phyloP scores from a whole-genome alignment of 2,113 vertebrate species.

The Periophthalmodon schlosseri region DNA sequence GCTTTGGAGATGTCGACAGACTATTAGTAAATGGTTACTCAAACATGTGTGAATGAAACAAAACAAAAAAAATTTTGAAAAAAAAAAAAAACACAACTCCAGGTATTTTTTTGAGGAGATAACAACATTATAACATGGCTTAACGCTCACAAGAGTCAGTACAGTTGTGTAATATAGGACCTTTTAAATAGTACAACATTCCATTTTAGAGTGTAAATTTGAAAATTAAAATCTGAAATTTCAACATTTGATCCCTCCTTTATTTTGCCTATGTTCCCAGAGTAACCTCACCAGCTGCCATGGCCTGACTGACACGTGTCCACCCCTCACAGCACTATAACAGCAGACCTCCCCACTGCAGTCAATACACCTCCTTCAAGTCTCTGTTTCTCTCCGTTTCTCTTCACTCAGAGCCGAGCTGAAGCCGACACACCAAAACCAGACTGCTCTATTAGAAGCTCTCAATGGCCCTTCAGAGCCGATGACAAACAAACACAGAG shows the following conservation, averaged over 20 bases:
- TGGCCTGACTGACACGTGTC: conserved; percentile 23
- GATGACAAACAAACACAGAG: conserved; percentile 12
- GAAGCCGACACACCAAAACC: conserved; percentile 10
- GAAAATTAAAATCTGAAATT: neutral
- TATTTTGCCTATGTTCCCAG: neutral
- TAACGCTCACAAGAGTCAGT: too few species aligned
- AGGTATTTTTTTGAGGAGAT: too few species aligned
- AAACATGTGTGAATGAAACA: too few species aligned
- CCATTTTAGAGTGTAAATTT: neutral
- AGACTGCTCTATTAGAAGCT: conserved; percentile 25
- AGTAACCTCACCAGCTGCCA: conserved; percentile 23
- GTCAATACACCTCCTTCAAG: conserved; percentile 38
- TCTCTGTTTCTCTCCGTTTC: conserved; percentile 2
- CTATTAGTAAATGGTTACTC: too few species aligned
- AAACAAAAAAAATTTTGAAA: too few species aligned
- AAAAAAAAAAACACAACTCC: too few species aligned
- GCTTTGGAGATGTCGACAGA: too few species aligned
- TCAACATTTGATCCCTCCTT: neutral
- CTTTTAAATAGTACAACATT: neutral
- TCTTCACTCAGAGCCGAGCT: conserved; percentile 6
- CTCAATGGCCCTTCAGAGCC: conserved; percentile 22
- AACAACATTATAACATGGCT: too few species aligned
- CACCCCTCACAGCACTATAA: conserved; percentile 15
- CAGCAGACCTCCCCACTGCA: neutral
- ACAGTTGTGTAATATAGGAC: too few species aligned